Evolutionary conservation across 1,140 invertebrate species (phyloP), one percentile per base, ranked within the genome.

Genomic region (Steinernema khuongi): DNA sequence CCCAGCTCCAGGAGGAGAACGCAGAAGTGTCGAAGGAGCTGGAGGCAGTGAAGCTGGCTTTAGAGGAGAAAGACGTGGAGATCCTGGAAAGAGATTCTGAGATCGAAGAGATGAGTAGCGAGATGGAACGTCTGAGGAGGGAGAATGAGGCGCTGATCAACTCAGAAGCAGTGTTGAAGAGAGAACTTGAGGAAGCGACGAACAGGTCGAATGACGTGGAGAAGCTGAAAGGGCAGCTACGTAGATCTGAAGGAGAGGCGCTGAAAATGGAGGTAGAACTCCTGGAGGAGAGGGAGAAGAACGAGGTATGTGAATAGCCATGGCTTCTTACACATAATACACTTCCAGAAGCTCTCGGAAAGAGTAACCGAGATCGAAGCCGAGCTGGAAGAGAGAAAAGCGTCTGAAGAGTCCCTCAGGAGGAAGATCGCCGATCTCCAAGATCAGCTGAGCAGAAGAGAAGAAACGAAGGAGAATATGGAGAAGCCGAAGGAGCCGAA

Each of bases 121-220:
- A 60, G 22, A 60, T 60, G 4, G 14, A n/a, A 7, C 7, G 19
- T 17, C 22, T 26, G 14, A 7, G 50, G 19, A 2, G 4, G 2
- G 50, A 60, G 50, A 60, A 60, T 60, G 26, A 60, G 50, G 14
- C n/a, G 7, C n/a, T 41, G 50, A n/a, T n/a, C n/a, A n/a, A n/a
- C n/a, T n/a, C n/a, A n/a, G n/a, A n/a, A n/a, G n/a, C n/a, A n/a
- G n/a, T n/a, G n/a, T n/a, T n/a, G 50, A 60, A 60, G 50, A 41
- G 26, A n/a, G 50, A 60, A 7, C 2, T 11, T 22, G 50, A 60
- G 50, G 26, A 60, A 22, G 36, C 7, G 36, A 11, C n/a, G 36
- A 41, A 41, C 36, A 60, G 22, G 50, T 41, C 36, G 7, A n/a
- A n/a, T 11, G 36, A 41, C 7, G 36, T 41, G 7, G 36, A 41